Evolutionary conservation across 1,140 invertebrate genomes (phyloP), one percentile per base, ranked within the genome.

Genomic region (Drosophila persimilis): DNA sequence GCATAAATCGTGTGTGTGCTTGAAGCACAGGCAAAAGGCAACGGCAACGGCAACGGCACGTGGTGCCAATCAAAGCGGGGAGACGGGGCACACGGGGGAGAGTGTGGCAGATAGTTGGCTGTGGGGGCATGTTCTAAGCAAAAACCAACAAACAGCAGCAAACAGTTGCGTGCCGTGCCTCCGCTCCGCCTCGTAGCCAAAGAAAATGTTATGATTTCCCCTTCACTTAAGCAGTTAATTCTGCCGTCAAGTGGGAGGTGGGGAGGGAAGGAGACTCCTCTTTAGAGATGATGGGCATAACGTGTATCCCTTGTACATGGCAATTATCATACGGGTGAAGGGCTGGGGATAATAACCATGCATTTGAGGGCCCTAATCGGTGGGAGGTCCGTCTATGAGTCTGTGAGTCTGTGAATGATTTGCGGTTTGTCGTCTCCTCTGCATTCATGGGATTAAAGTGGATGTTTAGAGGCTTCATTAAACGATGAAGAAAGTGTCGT

Each of bases 151-250:
- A 60, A 43, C 51, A 48, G 46, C 55, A 69, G 66, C 70, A 73
- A 63, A 61, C 69, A 66, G 35, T 66, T 51, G 70, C 70, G 65
- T 69, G 69, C 15, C 22, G 65, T 69, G 69, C 15, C 22, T 45
- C 22, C 39, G 2, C 53, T 41, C 26, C 35, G 11, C 61, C 29
- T 64, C 26, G 53, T 44, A 45, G 9, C n/a, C 44, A 61, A 71
- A 72, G 62, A 73, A 73, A 76, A 62, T 73, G 45, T 67, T 76
- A 76, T 73, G 69, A 73, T 76, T 62, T 76, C 57, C 57, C 57
- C 54, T 58, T 66, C n/a, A 66, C 67, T 52, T 53, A 73, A 76
- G 69, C 62, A 73, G 69, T 62, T 73, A 73, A 73, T 76, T 76
- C 45, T 66, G 35, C 29, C 43, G 24, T n/a, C 9, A 13, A 17